Conservation (phyloP, 1,140 invertebrate species). For the Cydia strobilella region DNA sequence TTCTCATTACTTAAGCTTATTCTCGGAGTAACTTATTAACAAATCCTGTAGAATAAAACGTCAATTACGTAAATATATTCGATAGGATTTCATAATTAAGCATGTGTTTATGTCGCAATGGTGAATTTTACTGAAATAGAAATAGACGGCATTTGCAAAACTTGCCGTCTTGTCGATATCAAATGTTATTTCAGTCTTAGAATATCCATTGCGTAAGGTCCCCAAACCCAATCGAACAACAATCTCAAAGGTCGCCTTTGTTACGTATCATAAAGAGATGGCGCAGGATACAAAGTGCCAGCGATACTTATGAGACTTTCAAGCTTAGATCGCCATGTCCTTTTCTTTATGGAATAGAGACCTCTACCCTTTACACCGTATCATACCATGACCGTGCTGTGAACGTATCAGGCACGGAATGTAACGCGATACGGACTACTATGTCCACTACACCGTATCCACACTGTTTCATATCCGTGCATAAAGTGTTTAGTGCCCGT, state of each 20-base stretch:
- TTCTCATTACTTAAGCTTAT: too few species aligned
- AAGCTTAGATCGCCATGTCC: not conserved
- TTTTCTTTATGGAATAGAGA: not conserved
- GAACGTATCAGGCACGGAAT: too few species aligned
- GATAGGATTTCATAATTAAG: too few species aligned
- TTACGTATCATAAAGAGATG: not conserved
- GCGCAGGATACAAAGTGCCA: not conserved
- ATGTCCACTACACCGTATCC: too few species aligned
- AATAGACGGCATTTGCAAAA: not conserved
- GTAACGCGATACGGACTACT: too few species aligned
- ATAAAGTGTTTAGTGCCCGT: too few species aligned
- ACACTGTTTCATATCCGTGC: too few species aligned
- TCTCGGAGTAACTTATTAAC: too few species aligned
- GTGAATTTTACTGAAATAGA: not conserved
- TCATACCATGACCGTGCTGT: too few species aligned
- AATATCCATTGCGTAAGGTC: not conserved
- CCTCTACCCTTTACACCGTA: too few species aligned
- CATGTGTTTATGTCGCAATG: not conserved
- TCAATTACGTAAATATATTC: too few species aligned
- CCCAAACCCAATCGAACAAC: not conserved
- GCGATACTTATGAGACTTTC: not conserved
- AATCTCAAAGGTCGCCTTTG: not conserved
- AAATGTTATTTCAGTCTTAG: constrained; percentile 1
- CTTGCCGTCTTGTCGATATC: not conserved
- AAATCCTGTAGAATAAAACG: too few species aligned